A percentile compares a stretch with the other conserved stretches of the same genome.
Evolutionary conservation across 2,113 vertebrate species (phyloP).

Genomic region (Lynx canadensis): DNA sequence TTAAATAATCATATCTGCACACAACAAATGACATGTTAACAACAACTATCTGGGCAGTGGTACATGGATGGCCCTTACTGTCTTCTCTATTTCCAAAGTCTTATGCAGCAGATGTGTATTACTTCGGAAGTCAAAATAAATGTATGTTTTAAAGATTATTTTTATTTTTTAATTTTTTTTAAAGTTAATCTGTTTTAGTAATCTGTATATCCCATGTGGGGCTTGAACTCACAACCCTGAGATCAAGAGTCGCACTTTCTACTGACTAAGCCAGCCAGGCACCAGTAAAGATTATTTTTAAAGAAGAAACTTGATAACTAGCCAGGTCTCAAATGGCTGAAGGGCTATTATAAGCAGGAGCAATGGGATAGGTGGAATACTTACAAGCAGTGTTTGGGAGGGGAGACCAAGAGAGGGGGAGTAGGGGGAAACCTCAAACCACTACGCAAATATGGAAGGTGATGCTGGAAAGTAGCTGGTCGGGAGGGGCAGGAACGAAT

Average conservation of each 20-base stretch:
- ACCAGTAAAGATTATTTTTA: not conserved
- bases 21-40: not conserved
- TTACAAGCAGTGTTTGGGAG: not conserved
- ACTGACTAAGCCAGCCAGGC: not conserved
- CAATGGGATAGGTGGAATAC: not conserved
- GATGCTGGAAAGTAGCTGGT: not conserved
- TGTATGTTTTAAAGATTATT: not conserved
- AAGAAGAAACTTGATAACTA: not conserved
- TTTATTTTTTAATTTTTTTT: not conserved
- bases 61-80: not conserved
- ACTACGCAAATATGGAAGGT: not conserved
- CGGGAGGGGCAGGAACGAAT: not conserved
- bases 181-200: not conserved
- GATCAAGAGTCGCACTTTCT: not conserved
- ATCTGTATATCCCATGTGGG: not conserved
- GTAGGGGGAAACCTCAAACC: not conserved
- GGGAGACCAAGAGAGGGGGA: not conserved
- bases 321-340: not conserved
- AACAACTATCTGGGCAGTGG: not conserved
- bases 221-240: not conserved
- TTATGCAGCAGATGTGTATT: not conserved
- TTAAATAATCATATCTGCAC: not conserved
- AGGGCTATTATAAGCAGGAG: not conserved
- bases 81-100: not conserved
- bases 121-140: constrained; percentile 46